Evolutionary conservation across 2,113 vertebrate species (phyloP), one percentile per base, ranked within the genome.

Genomic region (Albula goreensis): DNA sequence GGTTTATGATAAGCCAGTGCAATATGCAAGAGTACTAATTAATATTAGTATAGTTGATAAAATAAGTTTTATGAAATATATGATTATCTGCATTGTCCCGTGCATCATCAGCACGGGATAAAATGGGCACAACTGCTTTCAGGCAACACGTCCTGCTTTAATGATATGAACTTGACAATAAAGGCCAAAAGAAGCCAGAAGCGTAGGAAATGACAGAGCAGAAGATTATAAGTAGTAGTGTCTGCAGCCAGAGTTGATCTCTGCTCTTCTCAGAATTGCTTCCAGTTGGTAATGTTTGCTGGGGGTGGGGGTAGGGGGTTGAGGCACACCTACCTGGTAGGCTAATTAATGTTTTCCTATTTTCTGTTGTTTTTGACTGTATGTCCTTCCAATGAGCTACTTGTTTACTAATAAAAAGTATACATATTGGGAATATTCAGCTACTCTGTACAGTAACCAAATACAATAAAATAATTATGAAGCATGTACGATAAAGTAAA

Each of bases 241-340:
- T 89, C 91, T 90, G 91, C 89, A 90, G 90, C 89, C 89, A 92
- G 87, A 84, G 90, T 92, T 91, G 90, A 93, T 93, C 89, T 86
- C 15, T 94, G 89, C 57, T 83, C 63, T 48, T 90, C 89, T 91
- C 88, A 87, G 86, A 91, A 91, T 85, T 86, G 89, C 88, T 93
- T 92, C 90, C 89, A 90, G 90, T 85, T 82, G 50, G 78, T 89
- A 63, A 57, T 41, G 41, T 51, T 66, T 66, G 48, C 82, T 41
- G 31, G 31, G 31, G 31, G 31, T 41, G 31, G 31, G 10, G 25
- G 41, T 57, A 15, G 57, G 19, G 19, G 5, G 17, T 19, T 83
- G 31, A 31, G 82, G 19, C 82, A 70, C 82, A 83, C 12, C 17
- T 83, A 70, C 50, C 31, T 9, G 10, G 66, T 70, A 49, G 41